Evolutionary conservation across 2,113 vertebrate genomes (phyloP).

Genomic region (Solenodon paradoxus): DNA sequence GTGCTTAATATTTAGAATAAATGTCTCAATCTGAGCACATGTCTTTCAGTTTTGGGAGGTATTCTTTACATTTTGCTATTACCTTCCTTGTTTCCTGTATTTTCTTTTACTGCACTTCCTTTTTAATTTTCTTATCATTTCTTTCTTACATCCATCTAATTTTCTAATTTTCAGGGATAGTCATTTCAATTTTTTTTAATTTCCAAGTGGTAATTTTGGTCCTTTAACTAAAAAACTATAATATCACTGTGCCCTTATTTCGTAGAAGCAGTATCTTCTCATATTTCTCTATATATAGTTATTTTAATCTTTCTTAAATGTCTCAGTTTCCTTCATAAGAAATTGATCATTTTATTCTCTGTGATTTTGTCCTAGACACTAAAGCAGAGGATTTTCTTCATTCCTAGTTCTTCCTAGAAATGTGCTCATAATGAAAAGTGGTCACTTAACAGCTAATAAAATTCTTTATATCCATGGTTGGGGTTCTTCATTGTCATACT

Average conservation of each 20-base stretch:
- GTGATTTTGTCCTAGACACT: not conserved
- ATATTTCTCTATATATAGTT: not conserved
- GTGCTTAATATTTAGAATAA: not conserved
- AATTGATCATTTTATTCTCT: not conserved
- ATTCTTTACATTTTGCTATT: not conserved
- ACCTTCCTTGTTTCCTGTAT: not conserved
- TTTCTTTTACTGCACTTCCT: not conserved
- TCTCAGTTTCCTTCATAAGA: not conserved
- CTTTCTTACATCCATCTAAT: not conserved
- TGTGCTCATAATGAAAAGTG: not conserved
- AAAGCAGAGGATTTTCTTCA: not conserved
- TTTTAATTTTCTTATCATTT: not conserved
- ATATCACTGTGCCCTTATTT: not conserved
- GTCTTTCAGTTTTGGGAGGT: not conserved
- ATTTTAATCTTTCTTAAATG: not conserved
- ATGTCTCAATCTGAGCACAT: not conserved
- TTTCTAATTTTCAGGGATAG: not conserved
- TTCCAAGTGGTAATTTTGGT: not conserved
- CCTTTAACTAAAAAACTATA: not conserved
- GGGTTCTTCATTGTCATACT: not conserved
- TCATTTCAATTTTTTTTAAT: not conserved
- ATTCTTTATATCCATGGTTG: not conserved
- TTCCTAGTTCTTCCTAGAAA: not conserved
- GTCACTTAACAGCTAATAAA: not conserved
- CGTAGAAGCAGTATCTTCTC: not conserved